Evolutionary conservation across 2,888 invertebrate genomes (phyloP).

Genomic region (Palloptera scutellata): DNA sequence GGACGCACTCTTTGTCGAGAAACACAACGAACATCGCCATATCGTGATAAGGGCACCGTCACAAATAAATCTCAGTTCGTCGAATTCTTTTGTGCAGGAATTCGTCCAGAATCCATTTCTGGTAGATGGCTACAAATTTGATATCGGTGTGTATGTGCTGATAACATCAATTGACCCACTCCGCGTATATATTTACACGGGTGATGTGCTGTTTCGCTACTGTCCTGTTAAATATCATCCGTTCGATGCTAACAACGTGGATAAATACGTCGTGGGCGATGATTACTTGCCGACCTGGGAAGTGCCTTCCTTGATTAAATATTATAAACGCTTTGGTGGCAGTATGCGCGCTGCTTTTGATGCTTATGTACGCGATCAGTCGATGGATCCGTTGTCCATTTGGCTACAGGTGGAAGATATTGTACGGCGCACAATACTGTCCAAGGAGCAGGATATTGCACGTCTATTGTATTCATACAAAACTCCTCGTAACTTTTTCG

Average conservation of each 20-base stretch:
- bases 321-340: constrained; percentile 76
- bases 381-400: constrained; percentile 75
- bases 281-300: constrained; percentile 96
- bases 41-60: constrained; percentile 77
- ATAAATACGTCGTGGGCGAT: constrained; percentile 94
- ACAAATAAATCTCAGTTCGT: constrained; percentile 74
- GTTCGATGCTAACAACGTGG: constrained; percentile 78
- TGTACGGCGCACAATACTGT: constrained; percentile 73
- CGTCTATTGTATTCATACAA: constrained; percentile 66
- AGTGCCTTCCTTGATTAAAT: constrained; percentile 78
- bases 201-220: constrained; percentile 89
- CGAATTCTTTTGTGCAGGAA: constrained; percentile 88
- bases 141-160: constrained; percentile 93
- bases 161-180: constrained; percentile 91
- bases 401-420: constrained; percentile 85
- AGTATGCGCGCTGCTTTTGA: constrained; percentile 90
- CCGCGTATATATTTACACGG: constrained; percentile 86
- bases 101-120: constrained; percentile 88
- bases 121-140: constrained; percentile 94
- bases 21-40: constrained; percentile 90
- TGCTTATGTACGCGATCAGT: constrained; percentile 73
- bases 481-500: constrained; percentile 80
- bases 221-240: constrained; percentile 91
- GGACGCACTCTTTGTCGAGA: constrained; percentile 83
- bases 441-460: constrained; percentile 77